Evolutionary conservation across 2,797 vertebrate genomes (phyloP).

Genomic region (Melanotaenia nigrans): DNA sequence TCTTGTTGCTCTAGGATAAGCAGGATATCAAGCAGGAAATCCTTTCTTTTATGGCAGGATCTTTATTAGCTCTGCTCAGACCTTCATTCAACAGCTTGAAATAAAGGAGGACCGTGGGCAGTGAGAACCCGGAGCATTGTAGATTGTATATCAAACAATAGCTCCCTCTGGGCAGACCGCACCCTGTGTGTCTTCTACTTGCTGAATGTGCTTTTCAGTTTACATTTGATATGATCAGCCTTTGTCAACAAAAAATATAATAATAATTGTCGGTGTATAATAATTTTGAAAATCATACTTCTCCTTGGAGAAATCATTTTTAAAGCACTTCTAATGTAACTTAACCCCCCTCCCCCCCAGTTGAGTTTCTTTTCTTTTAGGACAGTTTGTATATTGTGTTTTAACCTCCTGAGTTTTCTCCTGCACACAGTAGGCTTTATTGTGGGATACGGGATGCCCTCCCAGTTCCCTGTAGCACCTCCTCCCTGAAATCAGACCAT

Average conservation of each 20-base stretch:
- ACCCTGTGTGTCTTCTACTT: slow-evolving; percentile 59
- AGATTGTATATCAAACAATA: slow-evolving; percentile 60
- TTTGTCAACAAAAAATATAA: slow-evolving; percentile 39
- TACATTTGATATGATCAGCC: slow-evolving; percentile 41
- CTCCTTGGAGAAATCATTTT: not conserved
- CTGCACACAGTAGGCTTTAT: slow-evolving; percentile 15
- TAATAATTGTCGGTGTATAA: too few species aligned
- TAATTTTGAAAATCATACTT: slow-evolving; percentile 14
- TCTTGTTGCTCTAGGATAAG: not conserved
- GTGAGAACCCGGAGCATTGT: slow-evolving; percentile 36
- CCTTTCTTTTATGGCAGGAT: not conserved
- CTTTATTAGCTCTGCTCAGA: not conserved
- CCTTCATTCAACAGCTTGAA: slow-evolving; percentile 32
- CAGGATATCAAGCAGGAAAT: not conserved
- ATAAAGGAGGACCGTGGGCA: slow-evolving; percentile 52
- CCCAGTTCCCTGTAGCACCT: slow-evolving; percentile 60
- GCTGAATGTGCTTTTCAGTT: slow-evolving; percentile 36
- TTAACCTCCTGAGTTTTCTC: slow-evolving; percentile 8
- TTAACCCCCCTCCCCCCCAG: not conserved
- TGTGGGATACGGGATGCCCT: slow-evolving; percentile 48
- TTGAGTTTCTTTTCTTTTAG: slow-evolving; percentile 15
- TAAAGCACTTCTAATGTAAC: not conserved
- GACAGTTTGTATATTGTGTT: slow-evolving; percentile 19
- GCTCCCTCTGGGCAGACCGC: slow-evolving; percentile 47
- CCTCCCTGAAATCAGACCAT: slow-evolving; percentile 78